Evolutionary conservation across 2,797 vertebrate species (phyloP), one percentile per base, ranked within the genome.

Genomic region (Cuniculus paca): DNA sequence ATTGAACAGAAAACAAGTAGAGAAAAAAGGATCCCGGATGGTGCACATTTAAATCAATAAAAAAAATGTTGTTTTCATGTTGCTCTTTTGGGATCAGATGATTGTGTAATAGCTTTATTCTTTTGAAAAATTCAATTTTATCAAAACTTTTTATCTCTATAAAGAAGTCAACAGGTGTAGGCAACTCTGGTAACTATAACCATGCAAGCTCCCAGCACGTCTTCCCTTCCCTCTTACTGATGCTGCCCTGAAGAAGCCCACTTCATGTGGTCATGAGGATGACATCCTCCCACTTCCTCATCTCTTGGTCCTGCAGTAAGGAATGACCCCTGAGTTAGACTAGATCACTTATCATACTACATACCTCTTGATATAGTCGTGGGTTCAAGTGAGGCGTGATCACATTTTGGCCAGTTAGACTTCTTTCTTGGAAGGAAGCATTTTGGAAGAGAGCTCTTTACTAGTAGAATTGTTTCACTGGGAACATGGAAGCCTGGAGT

Each of bases 41-140:
- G 90, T 63, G 19, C 3, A 82, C 36, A 60, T 56, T 72, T 88
- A 85, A 80, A 84, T 88, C 10, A 88, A 77, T 91, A 79, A 94
- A 82, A 85, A 70, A 81, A 58, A 86, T 63, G 70, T 65, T 61
- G 8, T 70, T 96, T 92, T 81, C 28, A 81, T 34, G 24, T 81
- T 89, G 14, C 54, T 95, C 6, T 82, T 42, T 54, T 60, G 56
- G 34, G 13, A 79, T 48, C 24, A 81, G 48, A 63, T 31, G 54
- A 87, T 58, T 52, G 9, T 54, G 91, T 48, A 50, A 72, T 6
- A 88, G 13, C 31, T 58, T 58, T 78, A 63, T 31, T 48, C 31
- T 74, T 85, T 54, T 68, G 31, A 91, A 20, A 80, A 68, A 22
- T 72, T 90, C 63, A 78, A 42, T 42, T 17, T 28, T n/a, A 50